phyloP scores from a whole-genome alignment of 2,797 vertebrate genomes.

The Vireo griseus region DNA sequence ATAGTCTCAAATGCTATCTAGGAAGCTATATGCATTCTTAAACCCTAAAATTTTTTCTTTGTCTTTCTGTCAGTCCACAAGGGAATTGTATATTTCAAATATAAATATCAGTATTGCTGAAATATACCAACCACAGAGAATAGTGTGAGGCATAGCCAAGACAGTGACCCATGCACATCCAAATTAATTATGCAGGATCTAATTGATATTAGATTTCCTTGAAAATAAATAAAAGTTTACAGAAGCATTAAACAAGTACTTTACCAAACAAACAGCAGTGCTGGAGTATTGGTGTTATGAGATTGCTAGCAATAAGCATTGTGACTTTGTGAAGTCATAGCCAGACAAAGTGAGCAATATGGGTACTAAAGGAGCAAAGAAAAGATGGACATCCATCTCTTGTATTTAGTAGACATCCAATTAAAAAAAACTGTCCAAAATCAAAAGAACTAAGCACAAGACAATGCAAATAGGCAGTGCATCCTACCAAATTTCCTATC shows the following conservation, averaged over 20 bases:
- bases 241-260: background rate
- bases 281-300: background rate
- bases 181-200: background rate
- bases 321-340: background rate
- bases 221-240: background rate
- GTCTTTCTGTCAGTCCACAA: background rate
- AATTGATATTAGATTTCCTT: background rate
- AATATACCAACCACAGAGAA: background rate
- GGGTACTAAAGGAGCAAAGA: background rate
- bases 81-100: background rate
- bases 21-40: background rate
- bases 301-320: background rate
- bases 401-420: background rate
- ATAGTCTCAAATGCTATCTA: background rate
- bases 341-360: background rate
- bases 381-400: background rate
- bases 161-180: background rate
- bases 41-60: background rate
- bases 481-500: background rate
- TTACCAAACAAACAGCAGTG: background rate
- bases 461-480: background rate
- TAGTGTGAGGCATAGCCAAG: background rate
- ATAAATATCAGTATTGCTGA: background rate
- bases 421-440: background rate
- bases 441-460: background rate